Evolutionary conservation across 2,797 vertebrate species (phyloP), one percentile per base, ranked within the genome.

Genomic region (Dicrostonyx torquatus): DNA sequence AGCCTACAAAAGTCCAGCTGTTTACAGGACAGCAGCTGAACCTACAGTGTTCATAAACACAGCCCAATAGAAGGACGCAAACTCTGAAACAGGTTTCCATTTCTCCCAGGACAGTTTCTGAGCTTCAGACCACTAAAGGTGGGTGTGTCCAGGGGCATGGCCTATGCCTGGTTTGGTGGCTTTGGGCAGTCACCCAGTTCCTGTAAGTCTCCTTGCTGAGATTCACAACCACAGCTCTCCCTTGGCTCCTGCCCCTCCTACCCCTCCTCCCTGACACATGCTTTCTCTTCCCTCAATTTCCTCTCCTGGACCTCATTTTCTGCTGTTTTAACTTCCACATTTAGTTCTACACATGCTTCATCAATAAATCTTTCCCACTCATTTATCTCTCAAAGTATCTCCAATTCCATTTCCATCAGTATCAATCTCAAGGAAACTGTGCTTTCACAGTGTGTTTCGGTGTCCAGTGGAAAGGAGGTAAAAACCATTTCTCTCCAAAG

Each of bases 221-320:
- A 80, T 18, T 80, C 48, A 13, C 64, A 60, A 53, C 14, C 26
- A 17, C 11, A 84, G 64, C 17, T 50, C 53, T 94, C 66, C 70
- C 58, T 95, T 64, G 75, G 50, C 86, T 85, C 66, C 45, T 62
- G 75, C 53, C 89, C 40, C 40, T 40, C 55, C 48, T 87, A 75
- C 66, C 94, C 66, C 31, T 97, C 96, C 83, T 98, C 95, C 60
- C 92, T 89, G 82, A 94, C 94, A 97, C 95, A 80, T 86, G 93
- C 95, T 97, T 94, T 84, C 18, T 97, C 88, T 98, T 97, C 94
- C 96, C 95, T 98, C 97, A 96, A 96, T 98, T 98, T 98, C 96
- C 96, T 98, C 97, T 97, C 90, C 95, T 97, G 97, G 97, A 98
- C 98, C 95, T 98, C 97, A 97, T 98, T 98, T 98, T 98, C 97